Evolutionary conservation across 2,888 invertebrate species (phyloP), one percentile per base, ranked within the genome.

Genomic region (Hesperia comma): DNA sequence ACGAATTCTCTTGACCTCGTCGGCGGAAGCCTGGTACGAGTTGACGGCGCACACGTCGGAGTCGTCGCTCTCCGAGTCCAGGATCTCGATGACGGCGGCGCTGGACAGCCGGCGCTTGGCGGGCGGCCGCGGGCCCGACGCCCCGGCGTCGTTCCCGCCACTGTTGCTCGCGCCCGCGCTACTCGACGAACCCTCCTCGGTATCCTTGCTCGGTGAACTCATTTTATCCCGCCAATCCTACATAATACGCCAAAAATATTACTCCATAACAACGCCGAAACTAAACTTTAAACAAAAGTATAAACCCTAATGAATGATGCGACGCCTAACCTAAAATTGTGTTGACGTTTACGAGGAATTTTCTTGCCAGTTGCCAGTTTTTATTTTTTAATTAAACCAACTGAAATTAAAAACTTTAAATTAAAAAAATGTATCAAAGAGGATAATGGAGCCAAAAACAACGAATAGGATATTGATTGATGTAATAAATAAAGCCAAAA

Each of bases 11-110:
- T 93, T 93, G 68, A 92, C 92, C 77, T 93, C 93, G 70, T 92
- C 92, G 1, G 92, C 89, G 19, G 92, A 79, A 37, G 93, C 93
- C 75, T 92, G 92, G 78, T 93, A 93, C 0, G 92, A 88, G 67
- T 86, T 90, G 12, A 93, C 92, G 6, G 93, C 92, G 69, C 93
- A 93, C n/a, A 93, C 83, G 63, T 92, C 92, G n/a, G 93, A 93
- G 68, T 92, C 93, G 60, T 92, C 92, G 67, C 88, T 92, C 14
- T 93, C 93, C 0, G 92, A 90, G 71, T 93, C 92, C 12, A 92
- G 91, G 61, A 93, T 93, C 75, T 91, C 91, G 61, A 93, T 92
- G 15, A 93, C 90, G 14, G 89, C 67, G 69, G 72, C 79, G 12
- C 84, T 79, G 49, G 84, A 75, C 64, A 81, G 86, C 69, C 90